Conservation (phyloP, 2,113 vertebrate species). For the Odocoileus virginianus region DNA sequence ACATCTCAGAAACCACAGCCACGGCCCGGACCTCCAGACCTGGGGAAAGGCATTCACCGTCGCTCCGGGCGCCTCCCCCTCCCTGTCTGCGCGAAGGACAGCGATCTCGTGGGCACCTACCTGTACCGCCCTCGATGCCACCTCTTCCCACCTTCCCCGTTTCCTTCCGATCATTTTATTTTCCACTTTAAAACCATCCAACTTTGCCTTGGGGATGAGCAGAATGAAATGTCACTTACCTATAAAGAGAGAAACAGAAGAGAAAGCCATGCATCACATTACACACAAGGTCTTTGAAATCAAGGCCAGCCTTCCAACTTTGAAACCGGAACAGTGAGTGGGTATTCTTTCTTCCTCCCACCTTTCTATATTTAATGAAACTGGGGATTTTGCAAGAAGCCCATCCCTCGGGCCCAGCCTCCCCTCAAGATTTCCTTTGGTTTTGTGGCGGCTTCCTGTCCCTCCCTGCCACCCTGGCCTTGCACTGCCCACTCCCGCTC, state of each 20-base stretch:
- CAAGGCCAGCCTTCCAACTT: conserved; percentile 77
- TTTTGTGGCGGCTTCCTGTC: rapidly evolving
- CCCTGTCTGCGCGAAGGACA: neutral
- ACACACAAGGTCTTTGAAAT: conserved; percentile 77
- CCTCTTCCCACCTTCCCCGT: conserved; percentile 60
- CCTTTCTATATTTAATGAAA: conserved; percentile 72
- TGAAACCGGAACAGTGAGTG: conserved; percentile 76
- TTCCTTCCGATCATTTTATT: conserved; percentile 40
- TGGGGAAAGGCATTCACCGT: neutral
- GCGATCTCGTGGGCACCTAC: conserved; percentile 63
- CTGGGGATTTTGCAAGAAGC: conserved; percentile 50
- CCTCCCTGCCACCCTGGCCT: neutral
- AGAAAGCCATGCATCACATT: conserved; percentile 70
- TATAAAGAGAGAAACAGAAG: conserved; percentile 72
- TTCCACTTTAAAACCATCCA: conserved; percentile 72
- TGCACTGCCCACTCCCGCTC: neutral
- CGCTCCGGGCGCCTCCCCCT: rapidly evolving
- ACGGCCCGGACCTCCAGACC: rapidly evolving
- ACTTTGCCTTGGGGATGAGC: conserved; percentile 77
- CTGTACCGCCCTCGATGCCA: conserved; percentile 62
- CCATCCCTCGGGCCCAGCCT: neutral
- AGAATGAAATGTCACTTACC: conserved; percentile 83
- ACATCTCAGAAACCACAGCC: neutral
- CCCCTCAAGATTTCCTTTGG: neutral
- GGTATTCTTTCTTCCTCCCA: conserved; percentile 63